phyloP scores from a whole-genome alignment of 2,888 invertebrate species.

The Caenorhabditis sinica region DNA sequence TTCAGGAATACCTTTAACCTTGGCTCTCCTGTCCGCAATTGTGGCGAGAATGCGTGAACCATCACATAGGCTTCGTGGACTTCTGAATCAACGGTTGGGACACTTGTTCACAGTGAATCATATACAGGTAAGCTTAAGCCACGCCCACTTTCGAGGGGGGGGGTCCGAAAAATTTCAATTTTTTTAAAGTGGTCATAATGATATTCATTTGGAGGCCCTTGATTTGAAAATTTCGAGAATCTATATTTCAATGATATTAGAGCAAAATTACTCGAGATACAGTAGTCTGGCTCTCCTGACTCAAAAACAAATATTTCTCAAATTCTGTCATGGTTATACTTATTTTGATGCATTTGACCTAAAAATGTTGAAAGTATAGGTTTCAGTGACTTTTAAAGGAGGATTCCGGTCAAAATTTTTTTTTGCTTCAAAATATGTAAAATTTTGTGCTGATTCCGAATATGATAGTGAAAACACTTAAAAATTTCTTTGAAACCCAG shows the following conservation, averaged over 20 bases:
- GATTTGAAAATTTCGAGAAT: background rate
- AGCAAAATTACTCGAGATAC: background rate
- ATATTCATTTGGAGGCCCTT: background rate
- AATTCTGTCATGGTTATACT: background rate
- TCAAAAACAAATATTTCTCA: background rate
- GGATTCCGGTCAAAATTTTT: too few species aligned
- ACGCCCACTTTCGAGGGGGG: too few species aligned
- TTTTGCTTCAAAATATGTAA: too few species aligned
- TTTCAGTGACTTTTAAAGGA: too few species aligned
- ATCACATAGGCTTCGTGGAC: slow-evolving; percentile 88
- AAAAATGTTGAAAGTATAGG: too few species aligned
- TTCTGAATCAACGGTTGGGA: slow-evolving; percentile 88
- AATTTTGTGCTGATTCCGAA: too few species aligned
- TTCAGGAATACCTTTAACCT: slow-evolving; percentile 90
- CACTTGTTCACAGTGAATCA: slow-evolving; percentile 86
- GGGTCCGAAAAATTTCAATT: background rate
- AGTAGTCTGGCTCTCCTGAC: background rate
- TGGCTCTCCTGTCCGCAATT: slow-evolving; percentile 90
- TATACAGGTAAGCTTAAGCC: slow-evolving; percentile 74
- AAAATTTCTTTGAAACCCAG: too few species aligned
- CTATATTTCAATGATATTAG: background rate
- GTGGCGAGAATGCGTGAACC: slow-evolving; percentile 90
- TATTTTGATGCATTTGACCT: too few species aligned
- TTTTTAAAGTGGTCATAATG: background rate
- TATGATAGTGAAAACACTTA: too few species aligned